Conservation (phyloP, 1,140 invertebrate genomes). For the Plectus sambesii region DNA sequence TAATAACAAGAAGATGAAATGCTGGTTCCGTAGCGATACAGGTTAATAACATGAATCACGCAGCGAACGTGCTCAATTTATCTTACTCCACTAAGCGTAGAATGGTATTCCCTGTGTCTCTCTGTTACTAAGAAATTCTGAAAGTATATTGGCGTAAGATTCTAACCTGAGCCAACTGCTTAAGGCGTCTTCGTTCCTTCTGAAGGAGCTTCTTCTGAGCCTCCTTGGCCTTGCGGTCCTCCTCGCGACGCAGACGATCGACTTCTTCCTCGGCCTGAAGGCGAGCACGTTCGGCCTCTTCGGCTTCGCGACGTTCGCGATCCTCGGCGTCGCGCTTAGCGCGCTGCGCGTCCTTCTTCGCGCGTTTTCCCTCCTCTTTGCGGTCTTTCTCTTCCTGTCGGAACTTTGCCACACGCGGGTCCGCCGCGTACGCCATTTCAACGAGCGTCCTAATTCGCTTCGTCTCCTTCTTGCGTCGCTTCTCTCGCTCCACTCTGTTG, state of each 20-base stretch:
- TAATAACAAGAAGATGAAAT: too few relatives aligned
- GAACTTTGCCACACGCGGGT: constrained; percentile 78
- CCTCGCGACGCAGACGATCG: constrained; percentile 47
- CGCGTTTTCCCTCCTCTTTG: constrained; percentile 17
- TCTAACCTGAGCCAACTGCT: neutral
- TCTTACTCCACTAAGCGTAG: too few relatives aligned
- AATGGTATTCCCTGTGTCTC: too few relatives aligned
- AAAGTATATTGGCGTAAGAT: too few relatives aligned
- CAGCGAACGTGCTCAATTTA: too few relatives aligned
- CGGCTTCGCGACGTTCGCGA: neutral
- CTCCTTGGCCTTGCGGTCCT: constrained; percentile 31
- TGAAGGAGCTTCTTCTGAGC: neutral
- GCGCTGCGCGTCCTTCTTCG: constrained; percentile 17
- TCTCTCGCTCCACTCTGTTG: constrained; percentile 61
- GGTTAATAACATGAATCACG: too few relatives aligned
- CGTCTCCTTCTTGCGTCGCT: constrained; percentile 28
- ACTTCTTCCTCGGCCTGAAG: constrained; percentile 25
- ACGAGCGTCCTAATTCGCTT: constrained; percentile 25
- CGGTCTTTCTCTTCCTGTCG: constrained; percentile 72
- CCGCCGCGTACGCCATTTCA: constrained; percentile 80
- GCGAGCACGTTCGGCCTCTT: constrained; percentile 15
- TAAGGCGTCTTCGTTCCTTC: neutral
- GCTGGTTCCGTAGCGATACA: too few relatives aligned
- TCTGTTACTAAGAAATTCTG: too few relatives aligned
- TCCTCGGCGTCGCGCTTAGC: constrained; percentile 3